Percentiles rank a stretch among this genome's conserved stretches.
These are phyloP conservation scores for Leptinotarsa juncta DNA, from an alignment of 2,888 invertebrate genomes.

Conservation along the genomic window DNA sequence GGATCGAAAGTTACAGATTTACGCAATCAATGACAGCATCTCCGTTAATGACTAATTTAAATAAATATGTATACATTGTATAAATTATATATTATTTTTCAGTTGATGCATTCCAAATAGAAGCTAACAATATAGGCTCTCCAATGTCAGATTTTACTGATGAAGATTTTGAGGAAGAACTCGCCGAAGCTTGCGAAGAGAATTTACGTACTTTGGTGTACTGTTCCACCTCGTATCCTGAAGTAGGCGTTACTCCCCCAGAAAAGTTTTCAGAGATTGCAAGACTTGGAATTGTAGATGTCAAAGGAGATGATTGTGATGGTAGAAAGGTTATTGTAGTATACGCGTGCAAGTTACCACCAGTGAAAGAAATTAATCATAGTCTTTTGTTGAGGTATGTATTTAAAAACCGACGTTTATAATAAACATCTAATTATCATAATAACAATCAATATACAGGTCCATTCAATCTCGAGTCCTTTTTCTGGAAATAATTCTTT, in stretches of 20 bases:
- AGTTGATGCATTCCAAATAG: slow-evolving; percentile 63
- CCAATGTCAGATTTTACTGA: slow-evolving; percentile 89
- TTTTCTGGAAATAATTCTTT: too few species aligned
- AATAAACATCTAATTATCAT: neutral
- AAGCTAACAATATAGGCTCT: slow-evolving; percentile 69
- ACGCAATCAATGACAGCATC: too few species aligned
- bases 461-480: too few species aligned
- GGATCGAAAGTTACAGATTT: too few species aligned
- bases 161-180: slow-evolving; percentile 90
- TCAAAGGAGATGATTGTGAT: slow-evolving; percentile 84
- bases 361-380: slow-evolving; percentile 67
- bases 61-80: too few species aligned
- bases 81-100: slow-evolving; percentile 27
- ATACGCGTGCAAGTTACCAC: slow-evolving; percentile 86
- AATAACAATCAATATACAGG: too few species aligned
- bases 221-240: slow-evolving; percentile 62
- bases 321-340: slow-evolving; percentile 96
- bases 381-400: slow-evolving; percentile 77
- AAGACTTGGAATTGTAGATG: slow-evolving; percentile 82
- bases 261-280: slow-evolving; percentile 72
- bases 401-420: too few species aligned
- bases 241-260: slow-evolving; percentile 73
- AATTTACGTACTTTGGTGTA: slow-evolving; percentile 61
- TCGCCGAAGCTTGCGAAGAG: slow-evolving; percentile 73
- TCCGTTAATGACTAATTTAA: too few species aligned